A percentile compares a stretch with the other conserved stretches of the same genome.
Evolutionary conservation across 2,797 vertebrate genomes (phyloP).

Genomic region (Sarcophilus harrisii): DNA sequence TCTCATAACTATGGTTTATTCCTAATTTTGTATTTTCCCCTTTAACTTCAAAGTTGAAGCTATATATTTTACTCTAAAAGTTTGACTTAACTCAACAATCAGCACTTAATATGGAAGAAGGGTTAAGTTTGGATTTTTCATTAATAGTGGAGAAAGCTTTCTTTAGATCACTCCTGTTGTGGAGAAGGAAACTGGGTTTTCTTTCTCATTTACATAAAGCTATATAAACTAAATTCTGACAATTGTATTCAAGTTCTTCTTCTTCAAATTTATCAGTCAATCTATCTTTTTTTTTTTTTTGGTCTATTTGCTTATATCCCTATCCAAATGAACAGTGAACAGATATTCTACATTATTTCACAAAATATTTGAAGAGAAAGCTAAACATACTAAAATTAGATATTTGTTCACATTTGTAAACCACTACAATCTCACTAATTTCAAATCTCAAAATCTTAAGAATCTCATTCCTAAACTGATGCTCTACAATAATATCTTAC

Average conservation of each 20-base stretch:
- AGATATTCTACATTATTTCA: background rate
- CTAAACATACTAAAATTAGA: background rate
- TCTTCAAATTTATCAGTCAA: background rate
- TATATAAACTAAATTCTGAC: background rate
- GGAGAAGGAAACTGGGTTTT: background rate
- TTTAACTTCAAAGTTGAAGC: background rate
- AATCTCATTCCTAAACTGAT: background rate
- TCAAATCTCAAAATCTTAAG: background rate
- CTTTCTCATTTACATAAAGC: background rate
- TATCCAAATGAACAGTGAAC: background rate
- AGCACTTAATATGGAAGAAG: background rate
- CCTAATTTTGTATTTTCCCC: background rate
- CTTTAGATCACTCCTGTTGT: background rate
- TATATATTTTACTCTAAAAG: background rate
- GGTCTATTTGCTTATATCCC: background rate
- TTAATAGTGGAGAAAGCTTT: background rate
- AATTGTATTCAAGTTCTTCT: background rate
- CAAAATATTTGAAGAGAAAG: background rate
- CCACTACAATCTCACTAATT: background rate
- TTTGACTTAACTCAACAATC: background rate
- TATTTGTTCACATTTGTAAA: background rate
- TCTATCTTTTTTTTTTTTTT: no score
- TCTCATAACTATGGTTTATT: background rate
- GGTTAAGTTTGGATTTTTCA: background rate
- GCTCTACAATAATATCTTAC: background rate